These are phyloP conservation scores for Colinus virginianus DNA, from an alignment of 2,113 vertebrate genomes.

Conservation along the genomic window DNA sequence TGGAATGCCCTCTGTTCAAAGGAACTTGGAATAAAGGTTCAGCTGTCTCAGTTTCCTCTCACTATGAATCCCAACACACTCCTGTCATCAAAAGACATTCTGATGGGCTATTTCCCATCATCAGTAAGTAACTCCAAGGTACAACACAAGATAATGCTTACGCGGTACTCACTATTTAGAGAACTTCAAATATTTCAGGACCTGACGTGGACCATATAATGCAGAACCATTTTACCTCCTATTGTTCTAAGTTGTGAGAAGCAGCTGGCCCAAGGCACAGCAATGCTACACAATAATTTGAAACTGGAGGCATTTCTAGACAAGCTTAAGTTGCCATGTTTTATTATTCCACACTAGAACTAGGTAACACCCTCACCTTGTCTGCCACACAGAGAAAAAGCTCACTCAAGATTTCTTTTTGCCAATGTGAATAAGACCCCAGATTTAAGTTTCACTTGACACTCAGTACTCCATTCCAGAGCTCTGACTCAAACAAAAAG, in stretches of 20 bases:
- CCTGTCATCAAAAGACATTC: neutral
- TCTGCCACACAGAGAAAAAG: neutral
- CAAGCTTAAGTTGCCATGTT: neutral
- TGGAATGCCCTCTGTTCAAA: neutral
- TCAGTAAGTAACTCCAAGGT: neutral
- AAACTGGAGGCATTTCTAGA: neutral
- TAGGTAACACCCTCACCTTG: neutral
- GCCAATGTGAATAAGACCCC: neutral
- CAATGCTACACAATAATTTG: neutral
- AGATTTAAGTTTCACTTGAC: conserved; percentile 45
- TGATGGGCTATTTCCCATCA: neutral
- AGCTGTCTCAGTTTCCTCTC: neutral
- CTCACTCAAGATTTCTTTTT: conserved; percentile 6
- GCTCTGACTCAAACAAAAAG: conserved; percentile 40
- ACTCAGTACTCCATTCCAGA: neutral
- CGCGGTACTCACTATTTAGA: neutral
- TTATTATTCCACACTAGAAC: neutral
- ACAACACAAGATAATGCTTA: neutral
- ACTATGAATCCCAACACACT: neutral
- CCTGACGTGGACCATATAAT: neutral
- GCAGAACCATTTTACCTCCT: neutral
- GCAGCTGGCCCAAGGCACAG: neutral
- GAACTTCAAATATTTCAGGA: neutral
- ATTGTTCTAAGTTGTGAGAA: neutral
- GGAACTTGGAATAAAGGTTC: conserved; percentile 2